Evolutionary conservation across 2,797 vertebrate genomes (phyloP), one percentile per base, ranked within the genome.

Genomic region (Telmatherina bonti): DNA sequence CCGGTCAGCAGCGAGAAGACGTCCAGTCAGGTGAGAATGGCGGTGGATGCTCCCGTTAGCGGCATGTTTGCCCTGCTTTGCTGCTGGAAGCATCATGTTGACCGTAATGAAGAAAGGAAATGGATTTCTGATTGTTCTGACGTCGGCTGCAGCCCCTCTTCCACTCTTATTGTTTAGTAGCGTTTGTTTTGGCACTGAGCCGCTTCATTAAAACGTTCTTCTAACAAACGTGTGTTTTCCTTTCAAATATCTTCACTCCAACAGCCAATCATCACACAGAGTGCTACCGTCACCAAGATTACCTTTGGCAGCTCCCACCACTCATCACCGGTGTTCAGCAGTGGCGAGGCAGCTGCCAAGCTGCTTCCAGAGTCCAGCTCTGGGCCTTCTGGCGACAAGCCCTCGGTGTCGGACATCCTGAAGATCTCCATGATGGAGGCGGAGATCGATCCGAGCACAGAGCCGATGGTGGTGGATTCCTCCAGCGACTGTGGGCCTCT

Each of bases 391-490:
- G 87, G 74, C 1, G 91, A 87, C 74, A 97, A 98, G 89, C 84
- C 96, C 56, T 94, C 95, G 0, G 95, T 97, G 88, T 96, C 96
- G 0, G 98, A 99, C 94, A 96, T 96, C 91, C 93, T 98, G 91
- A 98, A 97, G 93, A 99, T 99, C 93, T 99, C 98, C 88, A 95
- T 99, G 97, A 96, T 99, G 96, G 96, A 99, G 94, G 97, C 97
- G 27, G 96, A 97, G 93, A 97, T 96, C 71, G 97, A 97, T 78
- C 93, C 97, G 3, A 94, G 96, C 78, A 84, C 93, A 0, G 98
- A 97, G 88, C 95, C 94, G 73, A 93, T 96, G 89, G 70, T 96
- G 90, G 96, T 95, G 92, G 97, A 98, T 62, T 94, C 96, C 16
- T 96, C 96, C 85, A 93, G 94, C 52, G 94, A 95, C 86, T 89